Evolutionary conservation across 2,888 invertebrate genomes (phyloP), one percentile per base, ranked within the genome.

Genomic region (Lissocephala sabroskyi): DNA sequence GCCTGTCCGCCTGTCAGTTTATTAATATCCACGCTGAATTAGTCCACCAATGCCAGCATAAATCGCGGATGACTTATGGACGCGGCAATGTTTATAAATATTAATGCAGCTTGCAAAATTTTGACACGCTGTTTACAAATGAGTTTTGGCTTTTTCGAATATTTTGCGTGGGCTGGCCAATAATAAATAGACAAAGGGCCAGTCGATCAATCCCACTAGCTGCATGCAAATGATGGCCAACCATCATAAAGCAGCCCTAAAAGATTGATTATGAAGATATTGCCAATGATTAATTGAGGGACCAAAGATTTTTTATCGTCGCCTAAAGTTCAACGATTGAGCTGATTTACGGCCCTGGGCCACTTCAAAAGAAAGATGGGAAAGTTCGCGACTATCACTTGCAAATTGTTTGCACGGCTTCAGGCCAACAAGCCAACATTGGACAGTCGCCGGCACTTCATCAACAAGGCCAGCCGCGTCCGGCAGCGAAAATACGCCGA

Each of bases 41-140:
- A 32, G 30, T 32, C 30, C 11, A 32, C 13, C 11, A n/a, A n/a
- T 32, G n/a, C 11, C 11, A 32, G 13, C 13, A 13, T 10, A 13
- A 32, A 32, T 32, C 16, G 35, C 13, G 35, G 35, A 10, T 13
- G 14, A 33, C n/a, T n/a, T n/a, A n/a, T n/a, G n/a, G n/a, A 40
- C 45, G 37, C 41, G 14, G 40, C 45, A 53, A 52, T 68, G 45
- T 65, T 48, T 57, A 57, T 65, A 50, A 62, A 67, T 62, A 58
- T 74, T 60, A 49, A 52, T 70, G 57, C 56, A 42, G 45, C 46
- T 47, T 52, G 66, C 37, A 47, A 47, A 56, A 60, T 49, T 65
- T 59, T 55, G 70, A 68, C 57, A 43, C 65, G 41, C 29, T 74
- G 65, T 62, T 59, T 73, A 73, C 68, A 68, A 56, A 66, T 55